Evolutionary conservation across 2,888 invertebrate species (phyloP).

Genomic region (Caenorhabditis sp.): DNA sequence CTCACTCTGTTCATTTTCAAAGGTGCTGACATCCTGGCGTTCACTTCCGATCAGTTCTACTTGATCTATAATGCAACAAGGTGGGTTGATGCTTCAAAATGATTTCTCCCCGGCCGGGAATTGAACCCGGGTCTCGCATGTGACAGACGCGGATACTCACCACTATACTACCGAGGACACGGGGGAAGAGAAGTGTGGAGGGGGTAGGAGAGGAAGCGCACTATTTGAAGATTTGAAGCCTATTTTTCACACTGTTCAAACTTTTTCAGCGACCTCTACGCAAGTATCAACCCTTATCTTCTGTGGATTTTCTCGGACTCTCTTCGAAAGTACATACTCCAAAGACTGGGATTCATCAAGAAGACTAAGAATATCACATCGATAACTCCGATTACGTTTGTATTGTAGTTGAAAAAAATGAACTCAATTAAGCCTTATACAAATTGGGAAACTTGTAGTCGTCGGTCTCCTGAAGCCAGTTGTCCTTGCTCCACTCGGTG

Average conservation of each 20-base stretch:
- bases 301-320: slow-evolving; percentile 56
- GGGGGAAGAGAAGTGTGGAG: slow-evolving; percentile 1
- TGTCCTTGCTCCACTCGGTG: slow-evolving; percentile 89
- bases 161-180: slow-evolving; percentile 74
- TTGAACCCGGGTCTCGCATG: slow-evolving; percentile 76
- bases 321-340: slow-evolving; percentile 47
- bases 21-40: slow-evolving; percentile 33
- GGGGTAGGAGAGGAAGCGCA: background rate
- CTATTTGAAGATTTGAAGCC: too few species aligned
- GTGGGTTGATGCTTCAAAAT: slow-evolving; percentile 17
- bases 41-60: slow-evolving; percentile 55
- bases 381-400: slow-evolving; percentile 33
- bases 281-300: slow-evolving; percentile 57
- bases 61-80: slow-evolving; percentile 52
- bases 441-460: slow-evolving; percentile 77
- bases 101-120: slow-evolving; percentile 74
- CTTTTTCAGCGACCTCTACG: slow-evolving; percentile 56
- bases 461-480: slow-evolving; percentile 79
- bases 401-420: slow-evolving; percentile 14
- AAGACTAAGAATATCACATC: slow-evolving; percentile 30
- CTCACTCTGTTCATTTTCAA: slow-evolving; percentile 43
- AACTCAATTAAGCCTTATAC: slow-evolving; percentile 56
- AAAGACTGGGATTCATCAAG: slow-evolving; percentile 44
- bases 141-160: slow-evolving; percentile 76
- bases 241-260: too few species aligned